Evolutionary conservation across 2,888 invertebrate species (phyloP), one percentile per base, ranked within the genome.

Genomic region (Girardia tigrina): DNA sequence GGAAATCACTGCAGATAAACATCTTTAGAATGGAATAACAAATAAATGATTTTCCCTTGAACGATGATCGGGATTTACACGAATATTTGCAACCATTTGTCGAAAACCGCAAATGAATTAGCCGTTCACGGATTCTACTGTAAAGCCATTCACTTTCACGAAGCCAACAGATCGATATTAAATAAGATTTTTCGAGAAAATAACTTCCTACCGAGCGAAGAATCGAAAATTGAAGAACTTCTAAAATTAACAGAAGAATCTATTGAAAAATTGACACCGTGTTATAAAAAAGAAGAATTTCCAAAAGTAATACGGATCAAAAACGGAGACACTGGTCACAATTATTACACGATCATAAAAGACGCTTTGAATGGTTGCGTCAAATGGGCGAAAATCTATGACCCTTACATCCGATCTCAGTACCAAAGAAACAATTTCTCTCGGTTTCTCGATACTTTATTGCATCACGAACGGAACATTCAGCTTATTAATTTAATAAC

Each of bases 331-430:
- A 56, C 56, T 20, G 56, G 56, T 4, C n/a, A 56, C n/a, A 56
- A 16, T 56, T 56, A 56, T 56, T 56, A 56, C 56, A 56, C 4
- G 4, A 56, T 56, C n/a, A 56, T 56, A 16, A 56, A 56, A 56
- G 56, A 56, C 4, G n/a, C 56, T 56, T 56, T 56, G 23, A 23
- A 56, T 16, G 56, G 56, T 12, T 56, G 56, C 56, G n/a, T 56
- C 56, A 56, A 56, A 56, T 56, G 56, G 56, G 56, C 56, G 56
- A 4, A 56, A 56, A 56, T 56, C 4, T 56, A 56, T 56, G 56
- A 56, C 23, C 56, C 56, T 4, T 56, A 56, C 23, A 56, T 56
- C 4, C n/a, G 56, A 16, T 56, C 56, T 4, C 56, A 56, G n/a
- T 56, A 56, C 23, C 56, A 56, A n/a, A 56, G n/a, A 56, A 56